Evolutionary conservation across 2,888 invertebrate genomes (phyloP), one percentile per base, ranked within the genome.

Genomic region (Hipparchia sbordonii): DNA sequence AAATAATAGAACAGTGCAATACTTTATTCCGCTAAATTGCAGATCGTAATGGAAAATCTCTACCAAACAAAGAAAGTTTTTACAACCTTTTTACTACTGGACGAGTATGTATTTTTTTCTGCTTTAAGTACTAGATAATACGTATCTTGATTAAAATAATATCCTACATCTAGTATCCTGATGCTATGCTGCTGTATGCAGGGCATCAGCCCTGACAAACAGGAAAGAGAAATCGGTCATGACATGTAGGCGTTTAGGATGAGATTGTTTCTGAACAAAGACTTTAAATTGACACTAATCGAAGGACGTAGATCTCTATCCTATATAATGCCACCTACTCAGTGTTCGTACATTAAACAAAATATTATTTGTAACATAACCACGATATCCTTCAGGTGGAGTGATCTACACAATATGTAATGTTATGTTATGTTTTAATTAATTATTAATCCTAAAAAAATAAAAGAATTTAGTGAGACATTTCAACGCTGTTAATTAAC

Each of bases 271-370:
- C 70, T 51, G 70, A 62, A 62, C 56, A 70, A 70, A 70, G 62
- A 63, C 70, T 70, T 56, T 70, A 70, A 70, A 70, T 70, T 70
- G 70, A 52, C 70, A 56, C 56, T 70, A 70, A 70, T 70, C 54
- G 62, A 62, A 70, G 70, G 70, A 63, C 23, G 62, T 63, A 63
- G 54, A 46, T 10, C 46, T 60, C 46, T 60, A 39, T 52, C 33
- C 69, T 45, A 60, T 62, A 54, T 54, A 54, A 46, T 23, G 46
- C 69, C 61, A 63, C 56, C 70, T 63, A 62, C 48, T 48, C 39
- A 5, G 39, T 39, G 2, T 39, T 39, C 48, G 48, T 48, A 48
- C 70, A 46, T 56, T 60, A 48, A 69, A 13, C 8, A 8, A 12
- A 48, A 62, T 4, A 46, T 48, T 57, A 7, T 9, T 3, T 57